Evolutionary conservation across 2,113 vertebrate genomes (phyloP), one percentile per base, ranked within the genome.

Genomic region (Abramis brama): DNA sequence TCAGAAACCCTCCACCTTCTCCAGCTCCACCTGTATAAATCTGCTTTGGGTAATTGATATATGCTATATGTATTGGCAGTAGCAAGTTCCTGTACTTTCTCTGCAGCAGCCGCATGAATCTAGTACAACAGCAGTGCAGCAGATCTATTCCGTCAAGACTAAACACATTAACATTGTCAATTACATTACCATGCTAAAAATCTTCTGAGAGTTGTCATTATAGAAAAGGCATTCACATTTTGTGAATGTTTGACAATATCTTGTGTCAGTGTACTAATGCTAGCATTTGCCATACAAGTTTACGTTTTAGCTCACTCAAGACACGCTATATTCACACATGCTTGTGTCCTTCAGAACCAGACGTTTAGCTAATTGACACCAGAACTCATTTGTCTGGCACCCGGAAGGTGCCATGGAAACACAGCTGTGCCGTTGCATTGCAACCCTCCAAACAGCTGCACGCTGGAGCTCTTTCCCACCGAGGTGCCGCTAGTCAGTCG

Each of bases 341-440:
- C 25, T 23, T 55, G 7, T 89, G 88, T 84, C 86, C 88, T 89
- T 89, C 88, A 87, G 43, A 71, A 70, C 27, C 79, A 57, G 88
- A 73, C 88, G 59, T 55, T 77, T 30, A 25, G 79, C 73, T 89
- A 87, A 85, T 87, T 85, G 85, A 85, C 88, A 83, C 83, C 71
- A 79, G 81, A 77, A 30, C 85, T 91, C 89, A 90, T 89, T 78
- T 90, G 88, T 91, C 90, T 91, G 88, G 91, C 91, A 94, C 91
- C 91, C 90, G 85, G 84, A 70, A 91, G 89, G 90, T 90, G 89
- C 87, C 75, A 84, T 36, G 59, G 85, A 93, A 91, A 93, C 91
- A 93, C 92, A 92, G 93, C 92, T 93, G 93, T 87, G 82, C 86
- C 86, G 83, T 21, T 66, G 79, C 79, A 47, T 84, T 81, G 59